These are phyloP conservation scores for Torymus tubicola DNA, from an alignment of 2,888 invertebrate genomes.

Conservation along the genomic window DNA sequence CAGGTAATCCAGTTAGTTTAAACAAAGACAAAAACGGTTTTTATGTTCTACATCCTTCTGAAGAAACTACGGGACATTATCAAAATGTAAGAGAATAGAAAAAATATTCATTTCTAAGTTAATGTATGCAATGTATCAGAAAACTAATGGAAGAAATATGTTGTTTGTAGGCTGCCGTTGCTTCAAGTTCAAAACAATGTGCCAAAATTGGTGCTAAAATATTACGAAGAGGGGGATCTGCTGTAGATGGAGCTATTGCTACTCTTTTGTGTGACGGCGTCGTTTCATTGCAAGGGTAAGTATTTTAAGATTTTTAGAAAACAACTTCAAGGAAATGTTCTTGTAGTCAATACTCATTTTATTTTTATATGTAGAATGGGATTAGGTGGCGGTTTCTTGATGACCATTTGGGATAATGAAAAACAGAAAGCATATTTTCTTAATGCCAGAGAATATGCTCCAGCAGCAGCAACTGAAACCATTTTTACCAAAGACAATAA, in stretches of 20 bases:
- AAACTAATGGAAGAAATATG: too few species aligned
- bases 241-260: conserved; percentile 90
- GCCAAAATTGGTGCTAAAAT: conserved; percentile 85
- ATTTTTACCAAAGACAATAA: conserved; percentile 80
- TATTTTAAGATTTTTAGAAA: neutral
- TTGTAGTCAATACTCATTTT: neutral
- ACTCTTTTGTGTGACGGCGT: conserved; percentile 89
- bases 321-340: too few species aligned
- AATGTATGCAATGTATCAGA: too few species aligned
- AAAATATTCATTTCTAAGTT: too few species aligned
- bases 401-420: conserved; percentile 85
- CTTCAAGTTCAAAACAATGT: conserved; percentile 81
- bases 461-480: conserved; percentile 81
- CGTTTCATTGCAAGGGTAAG: conserved; percentile 45
- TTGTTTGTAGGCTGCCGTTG: too few species aligned
- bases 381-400: conserved; percentile 91
- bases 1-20: too few species aligned
- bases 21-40: too few species aligned
- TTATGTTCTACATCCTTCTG: too few species aligned
- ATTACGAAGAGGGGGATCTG: conserved; percentile 83
- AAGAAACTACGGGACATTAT: too few species aligned
- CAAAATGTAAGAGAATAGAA: too few species aligned
- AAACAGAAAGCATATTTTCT: conserved; percentile 80
- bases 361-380: conserved; percentile 83
- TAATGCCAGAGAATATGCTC: conserved; percentile 88